A percentile compares a stretch with the other conserved stretches of the same genome.
Evolutionary conservation across 1,140 invertebrate genomes (phyloP).

Genomic region (Diploscapter pachys): DNA sequence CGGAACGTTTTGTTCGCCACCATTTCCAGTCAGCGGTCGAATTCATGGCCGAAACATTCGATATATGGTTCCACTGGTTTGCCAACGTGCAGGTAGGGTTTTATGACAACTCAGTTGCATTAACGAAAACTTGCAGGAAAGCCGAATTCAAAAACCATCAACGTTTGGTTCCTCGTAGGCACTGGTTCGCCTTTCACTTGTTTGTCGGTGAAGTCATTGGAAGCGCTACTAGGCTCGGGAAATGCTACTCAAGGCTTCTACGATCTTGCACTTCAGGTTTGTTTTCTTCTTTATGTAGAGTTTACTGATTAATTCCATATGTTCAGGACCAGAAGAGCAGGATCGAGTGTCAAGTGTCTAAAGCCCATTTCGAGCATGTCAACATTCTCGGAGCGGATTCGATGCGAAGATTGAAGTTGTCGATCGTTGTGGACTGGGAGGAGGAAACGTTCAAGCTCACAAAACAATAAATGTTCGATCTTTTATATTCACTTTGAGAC

Average conservation of each 20-base stretch:
- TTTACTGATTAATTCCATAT: conserved; percentile 33
- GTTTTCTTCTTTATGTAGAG: conserved; percentile 30
- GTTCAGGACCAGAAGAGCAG: conserved; percentile 30
- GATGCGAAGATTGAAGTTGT: conserved; percentile 21
- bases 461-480: conserved; percentile 24
- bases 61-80: no score
- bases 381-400: conserved; percentile 32
- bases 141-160: no score
- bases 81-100: no score
- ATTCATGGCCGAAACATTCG: no score
- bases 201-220: conserved; percentile 28
- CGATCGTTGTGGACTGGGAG: conserved; percentile 31
- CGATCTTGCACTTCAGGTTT: conserved; percentile 27
- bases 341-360: conserved; percentile 30
- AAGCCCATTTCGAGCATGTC: conserved; percentile 24
- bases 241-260: conserved; percentile 27
- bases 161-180: no score
- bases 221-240: conserved; percentile 26
- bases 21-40: no score
- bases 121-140: no score
- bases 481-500: conserved; percentile 23
- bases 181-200: no score
- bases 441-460: conserved; percentile 26
- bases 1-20: no score
- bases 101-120: no score